These are phyloP conservation scores for Zaprionus capensis DNA, from an alignment of 1,140 invertebrate species.

Conservation along the genomic window DNA sequence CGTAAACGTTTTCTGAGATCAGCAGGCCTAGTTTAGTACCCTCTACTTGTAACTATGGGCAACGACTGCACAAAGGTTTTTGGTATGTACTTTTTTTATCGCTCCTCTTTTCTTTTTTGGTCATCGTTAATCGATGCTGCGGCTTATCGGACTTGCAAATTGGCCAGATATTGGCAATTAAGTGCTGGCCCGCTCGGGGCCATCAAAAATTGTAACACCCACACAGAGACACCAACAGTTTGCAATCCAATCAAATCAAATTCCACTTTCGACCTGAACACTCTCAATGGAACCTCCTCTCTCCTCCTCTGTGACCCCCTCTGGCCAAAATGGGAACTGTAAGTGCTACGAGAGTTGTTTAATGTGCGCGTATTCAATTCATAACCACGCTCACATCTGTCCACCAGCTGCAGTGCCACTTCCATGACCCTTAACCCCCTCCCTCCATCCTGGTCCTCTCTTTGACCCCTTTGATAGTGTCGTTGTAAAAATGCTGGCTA, in stretches of 20 bases:
- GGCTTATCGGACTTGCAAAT: constrained; percentile 33
- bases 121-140: constrained; percentile 37
- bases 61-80: constrained; percentile 8
- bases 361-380: constrained; percentile 75
- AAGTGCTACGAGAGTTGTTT: constrained; percentile 58
- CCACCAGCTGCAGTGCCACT: constrained; percentile 7
- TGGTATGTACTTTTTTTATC: constrained; percentile 28
- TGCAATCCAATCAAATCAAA: constrained; percentile 71
- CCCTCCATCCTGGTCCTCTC: too few species aligned
- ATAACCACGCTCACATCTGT: constrained; percentile 65
- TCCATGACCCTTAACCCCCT: background rate
- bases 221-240: constrained; percentile 33
- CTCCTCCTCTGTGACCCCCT: too few species aligned
- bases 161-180: constrained; percentile 64
- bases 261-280: constrained; percentile 54
- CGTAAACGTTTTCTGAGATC: too few species aligned
- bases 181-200: constrained; percentile 38
- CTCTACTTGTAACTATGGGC: too few species aligned
- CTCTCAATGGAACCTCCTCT: background rate
- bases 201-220: constrained; percentile 62
- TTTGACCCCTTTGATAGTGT: constrained; percentile 10
- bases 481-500: constrained; percentile 35
- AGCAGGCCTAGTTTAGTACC: background rate
- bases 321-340: background rate
- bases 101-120: constrained; percentile 6